Evolutionary conservation across 2,888 invertebrate species (phyloP), one percentile per base, ranked within the genome.

Genomic region (Acleris laterana): DNA sequence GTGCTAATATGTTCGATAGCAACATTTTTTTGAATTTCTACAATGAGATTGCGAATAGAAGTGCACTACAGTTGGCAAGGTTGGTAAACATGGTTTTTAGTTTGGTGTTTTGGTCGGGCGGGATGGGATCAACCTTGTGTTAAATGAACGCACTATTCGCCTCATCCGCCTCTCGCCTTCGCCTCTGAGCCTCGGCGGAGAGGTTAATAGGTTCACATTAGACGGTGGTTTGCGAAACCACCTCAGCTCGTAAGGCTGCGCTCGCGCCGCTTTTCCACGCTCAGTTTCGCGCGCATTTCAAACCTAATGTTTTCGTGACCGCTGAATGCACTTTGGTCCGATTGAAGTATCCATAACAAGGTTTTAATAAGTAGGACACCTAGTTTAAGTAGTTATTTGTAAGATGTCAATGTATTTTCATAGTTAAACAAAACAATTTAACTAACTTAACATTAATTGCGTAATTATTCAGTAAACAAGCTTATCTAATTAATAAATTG

Each of bases 181-280:
- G 90, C 84, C 85, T 85, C 81, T 79, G 89, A 88, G 89, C 84
- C 89, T 89, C 83, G 78, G 71, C 83, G 84, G 85, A 91, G 92
- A 93, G 93, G 93, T 93, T 93, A 93, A 93, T 93, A 93, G 91
- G 93, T 92, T 93, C 93, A 93, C 90, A 90, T 92, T 90, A 93
- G 91, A 92, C 88, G 92, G 82, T 88, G 85, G 88, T 87, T 93
- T 92, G 90, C 92, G 91, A 92, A 92, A 92, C 86, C 84, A 77
- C 78, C 84, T 78, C 81, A 82, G 82, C 85, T 80, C 82, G 80
- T 78, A 80, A 77, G 79, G 78, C 79, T 84, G 88, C 86, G 87
- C 84, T 78, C 70, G 86, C 87, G 86, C 81, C 81, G 82, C 83
- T 87, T 87, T 87, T 88, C 86, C 88, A 85, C 84, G 81, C 81